phyloP scores from a whole-genome alignment of 2,888 invertebrate species.

The Drosophila neotestacea region DNA sequence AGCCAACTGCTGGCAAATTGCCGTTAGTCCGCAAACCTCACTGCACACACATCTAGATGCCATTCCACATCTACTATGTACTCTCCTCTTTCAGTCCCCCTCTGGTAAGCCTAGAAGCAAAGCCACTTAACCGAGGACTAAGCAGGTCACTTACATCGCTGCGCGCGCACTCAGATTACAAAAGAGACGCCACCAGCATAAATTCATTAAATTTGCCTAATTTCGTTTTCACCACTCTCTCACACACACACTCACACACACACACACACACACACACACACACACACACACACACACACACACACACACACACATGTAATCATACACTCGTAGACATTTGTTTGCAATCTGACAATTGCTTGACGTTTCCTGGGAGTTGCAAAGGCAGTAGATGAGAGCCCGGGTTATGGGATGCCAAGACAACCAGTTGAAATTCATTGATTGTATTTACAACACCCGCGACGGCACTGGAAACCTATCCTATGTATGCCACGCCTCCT shows the following conservation, averaged over 20 bases:
- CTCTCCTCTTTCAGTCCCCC: too few relatives aligned
- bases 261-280: slow-evolving; percentile 16
- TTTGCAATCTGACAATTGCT: slow-evolving; percentile 50
- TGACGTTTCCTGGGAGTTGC: slow-evolving; percentile 31
- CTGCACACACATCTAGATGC: slow-evolving; percentile 42
- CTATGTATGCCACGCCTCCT: slow-evolving; percentile 31
- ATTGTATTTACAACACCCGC: slow-evolving; percentile 80
- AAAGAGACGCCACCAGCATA: slow-evolving; percentile 80
- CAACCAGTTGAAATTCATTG: slow-evolving; percentile 82
- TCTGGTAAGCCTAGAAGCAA: slow-evolving; percentile 16
- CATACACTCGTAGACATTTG: slow-evolving; percentile 6
- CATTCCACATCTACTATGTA: not conserved
- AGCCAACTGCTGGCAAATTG: slow-evolving; percentile 62
- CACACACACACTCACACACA: slow-evolving; percentile 25
- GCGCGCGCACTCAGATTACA: slow-evolving; percentile 78
- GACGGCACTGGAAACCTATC: slow-evolving; percentile 47
- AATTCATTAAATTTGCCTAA: slow-evolving; percentile 82
- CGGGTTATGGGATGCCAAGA: slow-evolving; percentile 49
- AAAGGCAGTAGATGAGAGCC: slow-evolving; percentile 44
- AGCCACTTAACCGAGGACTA: slow-evolving; percentile 70
- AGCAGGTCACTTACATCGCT: slow-evolving; percentile 77
- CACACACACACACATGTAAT: slow-evolving; percentile 11
- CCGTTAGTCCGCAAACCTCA: slow-evolving; percentile 55
- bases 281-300: slow-evolving; percentile 28
- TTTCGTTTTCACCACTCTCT: slow-evolving; percentile 64